Evolutionary conservation across 2,113 vertebrate species (phyloP), one percentile per base, ranked within the genome.

Genomic region (Paratilapia polleni): DNA sequence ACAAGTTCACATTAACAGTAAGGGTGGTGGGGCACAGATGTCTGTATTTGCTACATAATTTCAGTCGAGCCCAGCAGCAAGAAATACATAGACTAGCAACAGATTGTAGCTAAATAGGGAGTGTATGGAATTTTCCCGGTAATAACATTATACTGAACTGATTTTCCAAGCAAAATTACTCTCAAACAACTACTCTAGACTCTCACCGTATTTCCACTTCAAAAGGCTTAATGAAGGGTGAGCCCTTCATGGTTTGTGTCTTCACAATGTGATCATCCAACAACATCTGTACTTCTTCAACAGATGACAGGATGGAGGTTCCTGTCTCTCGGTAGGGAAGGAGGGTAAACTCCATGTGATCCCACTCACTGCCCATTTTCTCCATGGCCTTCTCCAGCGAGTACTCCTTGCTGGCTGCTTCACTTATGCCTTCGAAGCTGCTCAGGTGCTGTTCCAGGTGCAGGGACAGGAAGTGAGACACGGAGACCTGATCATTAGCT

Each of bases 251-350:
- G 10, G 97, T 96, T 87, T 98, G 97, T 2, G 97, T 97, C 95
- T 98, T 98, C 24, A 97, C 93, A 58, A 97, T 96, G 75, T 98
- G 97, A 81, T 98, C 97, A 56, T 99, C 97, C 91, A 98, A 34
- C 61, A 98, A 86, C 95, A 96, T 96, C 91, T 98, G 98, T 68
- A 97, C 94, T 43, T 97, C 97, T 20, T 97, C 97, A 78, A 98
- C 93, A 10, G 96, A 94, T 5, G 97, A 97, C 77, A 98, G 92
- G 93, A 98, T 96, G 84, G 68, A 92, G 1, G 96, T 97, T 87
- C 97, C 97, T 0, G 95, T 97, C 91, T 97, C 97, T 82, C 97
- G 88, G 28, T 96, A 98, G 57, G 95, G 47, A 90, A 95, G 91
- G 62, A 98, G 94, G 88, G 56, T 73, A 81, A 99, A 97, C 81